Conservation (phyloP, 2,113 vertebrate species). For the Crotalus viridis region DNA sequence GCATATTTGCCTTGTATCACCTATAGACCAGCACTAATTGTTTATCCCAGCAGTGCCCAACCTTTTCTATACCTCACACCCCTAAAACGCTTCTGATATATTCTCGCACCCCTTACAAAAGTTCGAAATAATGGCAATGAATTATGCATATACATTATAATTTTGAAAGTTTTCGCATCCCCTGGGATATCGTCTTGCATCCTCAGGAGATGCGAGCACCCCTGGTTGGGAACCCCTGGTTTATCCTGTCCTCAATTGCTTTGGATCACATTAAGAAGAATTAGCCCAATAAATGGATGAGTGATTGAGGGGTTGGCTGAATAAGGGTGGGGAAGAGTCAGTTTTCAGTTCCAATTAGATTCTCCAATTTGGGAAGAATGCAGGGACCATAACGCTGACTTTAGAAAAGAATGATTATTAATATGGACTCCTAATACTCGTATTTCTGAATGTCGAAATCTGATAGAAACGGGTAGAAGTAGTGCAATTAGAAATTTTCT, state of each 20-base stretch:
- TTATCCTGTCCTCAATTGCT: neutral
- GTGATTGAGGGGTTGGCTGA: neutral
- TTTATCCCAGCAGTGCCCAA: too few relatives aligned
- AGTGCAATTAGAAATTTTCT: neutral
- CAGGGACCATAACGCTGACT: neutral
- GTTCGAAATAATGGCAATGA: too few relatives aligned
- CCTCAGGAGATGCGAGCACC: too few relatives aligned
- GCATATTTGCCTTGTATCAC: neutral
- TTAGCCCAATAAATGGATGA: neutral
- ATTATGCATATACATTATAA: too few relatives aligned
- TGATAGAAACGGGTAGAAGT: neutral
- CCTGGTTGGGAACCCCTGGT: too few relatives aligned
- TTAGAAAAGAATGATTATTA: neutral
- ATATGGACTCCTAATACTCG: neutral
- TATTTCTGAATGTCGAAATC: neutral
- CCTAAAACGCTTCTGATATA: too few relatives aligned
- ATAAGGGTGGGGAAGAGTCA: neutral
- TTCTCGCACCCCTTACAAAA: too few relatives aligned
- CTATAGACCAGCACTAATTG: neutral
- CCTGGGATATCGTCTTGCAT: too few relatives aligned
- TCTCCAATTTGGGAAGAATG: neutral
- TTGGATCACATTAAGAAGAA: neutral
- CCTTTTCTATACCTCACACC: too few relatives aligned
- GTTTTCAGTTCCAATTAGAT: neutral
- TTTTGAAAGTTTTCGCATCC: too few relatives aligned